Base-by-base conservation (phyloP, 2,888 invertebrate species). In the Plusia festucae region DNA sequence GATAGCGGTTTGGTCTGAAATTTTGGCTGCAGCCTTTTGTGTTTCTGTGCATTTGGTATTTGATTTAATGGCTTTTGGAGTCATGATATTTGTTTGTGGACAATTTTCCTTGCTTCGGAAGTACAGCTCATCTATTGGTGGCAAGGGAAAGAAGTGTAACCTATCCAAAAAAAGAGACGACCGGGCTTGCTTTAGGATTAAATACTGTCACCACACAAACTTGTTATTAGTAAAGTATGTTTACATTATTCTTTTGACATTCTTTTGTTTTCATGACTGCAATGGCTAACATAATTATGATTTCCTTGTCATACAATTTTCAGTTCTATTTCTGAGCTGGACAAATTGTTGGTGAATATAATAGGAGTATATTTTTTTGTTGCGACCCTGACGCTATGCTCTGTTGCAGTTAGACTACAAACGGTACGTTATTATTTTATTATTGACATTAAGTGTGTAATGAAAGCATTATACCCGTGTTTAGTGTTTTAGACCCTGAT, bases 1-100 rank as follows among this genome's bases (percentile, higher is more conserved):
- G 0, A 1, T 85, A 0, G 82, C 83, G 0, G 68, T 93, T 44
- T 1, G 81, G 1, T 68, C 83, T 18, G 94, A 94, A 77, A 68
- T 75, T 1, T 65, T 91, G 2, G 85, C 90, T 0, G 78, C 91
- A 0, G 40, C 85, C 2, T 93, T 89, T 63, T 90, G 89, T 51
- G 91, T 93, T 0, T 66, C 56, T 18, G 81, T 90, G 1, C 94
- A 94, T 60, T 68, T 84, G 13, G 86, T 85, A 2, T 94, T 93
- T 62, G 94, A 94, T 72, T 66, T 89, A 27, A 83, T 86, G 1
- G 79, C 84, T 9, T 82, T 91, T 0, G 92, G 92, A 0, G 73
- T 91, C 8, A 92, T 93, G 89, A 89, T 92, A 60, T 92, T 92
- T 59, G 70, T 88, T n/a, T 87, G 90, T 54, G 93, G 92, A 0